Evolutionary conservation across 92 coral and sea anemone genomes (phyloP).

Genomic region (Parazoanthus atlanticus): DNA sequence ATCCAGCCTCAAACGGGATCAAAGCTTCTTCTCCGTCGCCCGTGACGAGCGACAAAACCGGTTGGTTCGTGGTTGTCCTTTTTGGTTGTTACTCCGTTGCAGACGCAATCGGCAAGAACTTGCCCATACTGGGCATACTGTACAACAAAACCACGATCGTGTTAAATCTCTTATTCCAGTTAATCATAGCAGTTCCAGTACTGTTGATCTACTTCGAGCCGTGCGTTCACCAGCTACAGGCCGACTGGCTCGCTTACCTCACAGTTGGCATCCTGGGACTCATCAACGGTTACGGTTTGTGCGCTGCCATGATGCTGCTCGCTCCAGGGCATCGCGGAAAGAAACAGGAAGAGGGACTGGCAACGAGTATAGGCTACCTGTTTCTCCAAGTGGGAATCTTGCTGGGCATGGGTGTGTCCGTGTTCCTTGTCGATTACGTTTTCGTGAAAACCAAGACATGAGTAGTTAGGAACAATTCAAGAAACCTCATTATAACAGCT

Average conservation of each 20-base stretch:
- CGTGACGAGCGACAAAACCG: constrained; percentile 73
- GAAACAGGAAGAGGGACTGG: constrained; percentile 82
- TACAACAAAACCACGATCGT: constrained; percentile 77
- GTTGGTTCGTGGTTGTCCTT: constrained; percentile 85
- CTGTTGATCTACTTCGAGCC: constrained; percentile 85
- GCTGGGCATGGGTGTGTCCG: constrained; percentile 69
- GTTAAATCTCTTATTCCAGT: constrained; percentile 73
- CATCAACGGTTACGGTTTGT: constrained; percentile 85
- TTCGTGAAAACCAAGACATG: constrained; percentile 55
- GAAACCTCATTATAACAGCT: no score
- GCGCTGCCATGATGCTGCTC: constrained; percentile 91
- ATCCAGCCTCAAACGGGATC: background rate
- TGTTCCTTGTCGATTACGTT: constrained; percentile 81
- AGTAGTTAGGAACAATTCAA: background rate
- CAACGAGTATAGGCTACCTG: constrained; percentile 90
- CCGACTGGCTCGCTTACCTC: constrained; percentile 82
- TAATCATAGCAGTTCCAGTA: constrained; percentile 80
- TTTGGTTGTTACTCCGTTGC: constrained; percentile 89
- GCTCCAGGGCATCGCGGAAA: constrained; percentile 77
- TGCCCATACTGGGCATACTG: constrained; percentile 83
- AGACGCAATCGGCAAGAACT: constrained; percentile 82
- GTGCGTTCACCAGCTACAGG: constrained; percentile 73
- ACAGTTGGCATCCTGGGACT: constrained; percentile 77
- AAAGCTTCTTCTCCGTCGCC: constrained; percentile 40
- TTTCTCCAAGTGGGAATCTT: constrained; percentile 80